Conservation (phyloP, 2,888 invertebrate genomes). For the Apeira syringaria region DNA sequence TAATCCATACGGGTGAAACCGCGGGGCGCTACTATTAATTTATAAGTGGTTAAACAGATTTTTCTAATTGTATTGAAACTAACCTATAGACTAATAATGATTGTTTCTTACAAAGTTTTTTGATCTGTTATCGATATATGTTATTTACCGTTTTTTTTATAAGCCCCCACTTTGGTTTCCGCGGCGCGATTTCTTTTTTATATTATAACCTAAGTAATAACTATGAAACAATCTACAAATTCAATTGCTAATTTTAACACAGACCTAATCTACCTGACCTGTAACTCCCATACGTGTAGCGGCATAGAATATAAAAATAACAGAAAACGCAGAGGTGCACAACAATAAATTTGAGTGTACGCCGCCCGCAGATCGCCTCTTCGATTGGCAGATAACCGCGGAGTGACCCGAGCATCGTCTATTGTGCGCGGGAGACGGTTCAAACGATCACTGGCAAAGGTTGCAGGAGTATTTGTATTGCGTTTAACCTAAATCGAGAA, state of each 20-base stretch:
- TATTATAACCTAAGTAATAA: too few relatives aligned
- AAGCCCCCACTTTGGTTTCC: too few relatives aligned
- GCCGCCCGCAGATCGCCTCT: slow-evolving; percentile 60
- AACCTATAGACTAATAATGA: too few relatives aligned
- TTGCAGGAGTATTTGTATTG: slow-evolving; percentile 12
- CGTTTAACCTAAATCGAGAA: slow-evolving; percentile 19
- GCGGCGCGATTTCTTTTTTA: too few relatives aligned
- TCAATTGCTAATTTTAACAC: slow-evolving; percentile 1
- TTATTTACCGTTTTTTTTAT: too few relatives aligned
- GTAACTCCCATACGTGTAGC: slow-evolving; percentile 21
- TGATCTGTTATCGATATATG: too few relatives aligned
- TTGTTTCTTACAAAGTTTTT: too few relatives aligned
- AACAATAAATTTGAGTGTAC: slow-evolving; percentile 67
- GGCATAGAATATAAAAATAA: slow-evolving; percentile 55
- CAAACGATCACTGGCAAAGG: slow-evolving; percentile 43
- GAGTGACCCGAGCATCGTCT: slow-evolving; percentile 65
- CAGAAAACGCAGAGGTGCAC: slow-evolving; percentile 60
- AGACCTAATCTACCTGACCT: slow-evolving; percentile 8
- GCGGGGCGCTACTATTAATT: too few relatives aligned
- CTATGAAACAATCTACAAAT: not conserved
- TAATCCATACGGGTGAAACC: too few relatives aligned
- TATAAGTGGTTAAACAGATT: too few relatives aligned
- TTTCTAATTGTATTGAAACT: too few relatives aligned
- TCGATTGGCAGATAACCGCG: slow-evolving; percentile 73
- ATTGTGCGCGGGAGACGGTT: slow-evolving; percentile 59